Conservation (phyloP, 2,113 vertebrate genomes). For the Oryzias celebensis region DNA sequence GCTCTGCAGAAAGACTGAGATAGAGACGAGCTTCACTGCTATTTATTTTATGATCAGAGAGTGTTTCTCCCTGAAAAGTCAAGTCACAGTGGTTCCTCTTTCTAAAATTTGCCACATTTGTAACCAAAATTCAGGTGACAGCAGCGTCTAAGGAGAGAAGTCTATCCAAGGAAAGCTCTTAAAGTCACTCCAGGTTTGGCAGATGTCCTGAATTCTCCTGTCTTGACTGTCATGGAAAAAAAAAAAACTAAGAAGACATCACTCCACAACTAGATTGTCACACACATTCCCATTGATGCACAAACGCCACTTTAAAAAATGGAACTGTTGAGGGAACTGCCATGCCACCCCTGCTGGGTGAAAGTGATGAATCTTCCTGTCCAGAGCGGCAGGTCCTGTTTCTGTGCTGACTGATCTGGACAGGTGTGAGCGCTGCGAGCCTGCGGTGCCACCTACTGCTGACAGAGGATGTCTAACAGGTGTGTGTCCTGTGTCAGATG, state of each 20-base stretch:
- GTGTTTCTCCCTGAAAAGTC: constrained; percentile 30
- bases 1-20: background rate
- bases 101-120: constrained; percentile 17
- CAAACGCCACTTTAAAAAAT: constrained; percentile 13
- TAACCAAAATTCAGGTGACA: constrained; percentile 8
- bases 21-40: background rate
- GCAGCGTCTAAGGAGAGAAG: background rate
- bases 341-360: constrained; percentile 2
- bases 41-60: constrained; percentile 10
- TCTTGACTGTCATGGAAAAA: constrained; percentile 4
- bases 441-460: constrained; percentile 47
- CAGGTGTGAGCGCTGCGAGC: constrained; percentile 50
- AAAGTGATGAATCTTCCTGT: constrained; percentile 18
- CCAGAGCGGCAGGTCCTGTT: constrained; percentile 1
- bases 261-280: background rate
- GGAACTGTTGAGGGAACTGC: constrained; percentile 6
- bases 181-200: no score
- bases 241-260: background rate
- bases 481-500: constrained; percentile 21
- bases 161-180: no score
- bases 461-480: constrained; percentile 48
- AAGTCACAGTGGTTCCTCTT: constrained; percentile 9
- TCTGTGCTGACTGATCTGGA: constrained; percentile 44
- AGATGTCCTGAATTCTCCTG: background rate
- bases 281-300: constrained; percentile 1